These are phyloP conservation scores for Aplochiton taeniatus DNA, from an alignment of 2,797 vertebrate genomes.

Conservation along the genomic window DNA sequence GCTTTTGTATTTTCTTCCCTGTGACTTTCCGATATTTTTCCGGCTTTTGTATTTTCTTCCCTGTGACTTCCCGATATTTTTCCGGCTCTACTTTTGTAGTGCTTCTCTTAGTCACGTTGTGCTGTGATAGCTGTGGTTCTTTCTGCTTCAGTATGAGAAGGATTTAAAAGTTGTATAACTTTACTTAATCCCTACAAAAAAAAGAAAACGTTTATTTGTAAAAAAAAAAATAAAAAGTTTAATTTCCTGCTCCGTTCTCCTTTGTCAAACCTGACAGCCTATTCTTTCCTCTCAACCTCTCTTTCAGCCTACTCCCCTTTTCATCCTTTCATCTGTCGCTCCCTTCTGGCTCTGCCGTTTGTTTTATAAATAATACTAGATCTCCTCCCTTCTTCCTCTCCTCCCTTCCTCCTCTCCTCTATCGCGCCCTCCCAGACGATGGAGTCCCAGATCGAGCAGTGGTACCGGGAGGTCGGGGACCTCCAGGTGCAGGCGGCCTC, in stretches of 20 bases:
- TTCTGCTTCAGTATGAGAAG: too few species aligned
- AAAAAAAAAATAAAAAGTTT: too few species aligned
- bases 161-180: too few species aligned
- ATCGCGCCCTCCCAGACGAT: slow-evolving; percentile 76
- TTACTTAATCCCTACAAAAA: too few species aligned
- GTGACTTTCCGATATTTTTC: neutral
- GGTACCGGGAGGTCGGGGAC: slow-evolving; percentile 89
- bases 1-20: neutral
- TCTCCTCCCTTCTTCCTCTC: neutral
- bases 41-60: too few species aligned
- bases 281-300: neutral
- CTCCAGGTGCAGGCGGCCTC: slow-evolving; percentile 83
- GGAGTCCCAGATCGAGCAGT: slow-evolving; percentile 91
- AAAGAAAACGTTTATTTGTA: too few species aligned
- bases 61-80: neutral
- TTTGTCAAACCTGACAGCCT: neutral
- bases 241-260: neutral
- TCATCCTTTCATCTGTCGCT: neutral
- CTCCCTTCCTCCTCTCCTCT: neutral
- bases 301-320: slow-evolving; percentile 1
- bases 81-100: too few species aligned
- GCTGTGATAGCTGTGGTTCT: too few species aligned
- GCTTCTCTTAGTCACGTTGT: too few species aligned
- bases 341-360: neutral
- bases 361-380: neutral